These are phyloP conservation scores for Leucania comma DNA, from an alignment of 2,888 invertebrate species.

Conservation along the genomic window DNA sequence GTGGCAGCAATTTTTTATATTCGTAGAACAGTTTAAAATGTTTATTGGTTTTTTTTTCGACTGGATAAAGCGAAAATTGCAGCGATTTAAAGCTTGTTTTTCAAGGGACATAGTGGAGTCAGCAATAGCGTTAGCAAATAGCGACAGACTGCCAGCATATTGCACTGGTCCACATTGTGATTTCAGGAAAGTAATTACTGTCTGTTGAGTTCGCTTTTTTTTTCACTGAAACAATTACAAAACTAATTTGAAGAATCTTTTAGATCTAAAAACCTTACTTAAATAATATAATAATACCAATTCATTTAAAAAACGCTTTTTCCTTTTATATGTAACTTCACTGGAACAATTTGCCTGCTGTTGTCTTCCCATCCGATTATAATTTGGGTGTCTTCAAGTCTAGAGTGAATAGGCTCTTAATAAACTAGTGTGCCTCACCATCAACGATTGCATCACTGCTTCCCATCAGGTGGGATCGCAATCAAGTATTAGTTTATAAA, in stretches of 20 bases:
- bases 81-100: background rate
- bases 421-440: no score
- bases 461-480: no score
- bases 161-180: background rate
- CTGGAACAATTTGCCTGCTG: no score
- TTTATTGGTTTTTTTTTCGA: background rate
- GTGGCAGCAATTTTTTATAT: background rate
- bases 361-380: no score
- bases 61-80: background rate
- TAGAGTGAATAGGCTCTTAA: no score
- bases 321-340: no score
- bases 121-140: conserved; percentile 12
- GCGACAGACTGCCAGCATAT: conserved; percentile 9
- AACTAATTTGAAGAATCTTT: background rate
- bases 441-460: no score
- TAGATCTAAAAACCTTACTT: background rate
- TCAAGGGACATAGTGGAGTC: background rate
- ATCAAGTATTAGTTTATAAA: no score
- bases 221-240: background rate
- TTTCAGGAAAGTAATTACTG: conserved; percentile 5
- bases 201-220: background rate
- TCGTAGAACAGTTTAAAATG: no score
- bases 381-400: no score
- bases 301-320: no score
- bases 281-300: no score